Base-by-base conservation (phyloP, 2,113 vertebrate genomes). In the Amphiprion ocellaris region DNA sequence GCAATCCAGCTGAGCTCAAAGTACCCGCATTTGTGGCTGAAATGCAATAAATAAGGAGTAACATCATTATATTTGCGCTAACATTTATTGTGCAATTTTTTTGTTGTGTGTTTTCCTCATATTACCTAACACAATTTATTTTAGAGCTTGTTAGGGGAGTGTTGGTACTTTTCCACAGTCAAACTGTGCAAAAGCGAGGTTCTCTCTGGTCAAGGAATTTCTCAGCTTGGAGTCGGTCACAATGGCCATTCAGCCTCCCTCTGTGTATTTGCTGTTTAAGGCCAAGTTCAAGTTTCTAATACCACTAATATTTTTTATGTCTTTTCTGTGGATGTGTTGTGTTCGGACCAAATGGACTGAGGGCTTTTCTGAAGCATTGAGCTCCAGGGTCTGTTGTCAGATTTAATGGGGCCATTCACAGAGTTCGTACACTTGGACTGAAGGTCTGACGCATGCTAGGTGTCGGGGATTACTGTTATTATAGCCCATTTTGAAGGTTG, bases 121-220 rank as follows among this genome's bases (percentile, higher is more conserved):
- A 60, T 59, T 73, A 65, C 8, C 10, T 28, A 11, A 56, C 21
- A 54, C 30, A 21, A 23, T 68, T 66, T 16, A 69, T 61, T 54
- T 41, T 5, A 70, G 28, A 67, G 67, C 41, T 16, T 26, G 10
- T 1, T 67, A 54, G 65, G 1, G 52, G 16, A 19, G 26, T 50
- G 69, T 59, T 83, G 69, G 46, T 46, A 52, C 53, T 12, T 80
- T 74, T 77, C 62, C 39, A 65, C 65, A 65, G 44, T 47, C 49
- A 49, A 53, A 37, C 59, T 50, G 28, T n/a, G 39, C 50, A 39
- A 37, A 71, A 60, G 28, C 19, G 21, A 72, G 17, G 17, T 47
- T 69, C 47, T 37, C 8, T 59, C 47, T 50, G 49, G 46, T 77
- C n/a, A 69, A 82, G 52, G 37, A 74, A 69, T 75, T 69, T 77